These are phyloP conservation scores for Deroptyus accipitrinus DNA, from an alignment of 2,113 vertebrate species.

Conservation along the genomic window DNA sequence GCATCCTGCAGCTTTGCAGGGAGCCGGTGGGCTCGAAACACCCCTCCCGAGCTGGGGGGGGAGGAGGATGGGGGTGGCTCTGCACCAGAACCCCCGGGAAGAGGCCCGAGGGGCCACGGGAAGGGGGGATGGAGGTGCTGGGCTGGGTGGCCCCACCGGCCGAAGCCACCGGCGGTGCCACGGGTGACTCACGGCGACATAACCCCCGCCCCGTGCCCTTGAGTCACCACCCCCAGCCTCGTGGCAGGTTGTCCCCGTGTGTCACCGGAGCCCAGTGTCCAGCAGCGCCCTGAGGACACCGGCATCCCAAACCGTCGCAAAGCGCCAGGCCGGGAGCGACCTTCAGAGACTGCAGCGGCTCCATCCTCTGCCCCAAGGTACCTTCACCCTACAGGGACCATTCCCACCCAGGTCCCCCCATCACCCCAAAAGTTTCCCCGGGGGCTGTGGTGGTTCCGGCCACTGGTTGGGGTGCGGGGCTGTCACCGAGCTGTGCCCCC, in stretches of 20 bases:
- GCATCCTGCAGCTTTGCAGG: background rate
- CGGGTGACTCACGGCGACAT: background rate
- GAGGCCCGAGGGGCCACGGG: fast-evolving
- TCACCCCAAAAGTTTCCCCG: background rate
- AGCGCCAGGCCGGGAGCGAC: background rate
- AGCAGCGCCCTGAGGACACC: background rate
- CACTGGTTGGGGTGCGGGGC: background rate
- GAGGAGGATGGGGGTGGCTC: fast-evolving
- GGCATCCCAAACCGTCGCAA: background rate
- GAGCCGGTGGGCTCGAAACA: background rate
- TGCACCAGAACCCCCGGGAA: background rate
- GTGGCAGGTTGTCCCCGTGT: background rate
- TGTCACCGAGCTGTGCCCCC: background rate
- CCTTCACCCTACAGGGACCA: background rate
- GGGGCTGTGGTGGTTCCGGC: background rate
- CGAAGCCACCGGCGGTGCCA: background rate
- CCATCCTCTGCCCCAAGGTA: background rate
- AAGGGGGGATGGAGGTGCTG: background rate
- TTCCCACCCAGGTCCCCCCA: background rate
- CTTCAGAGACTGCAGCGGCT: background rate
- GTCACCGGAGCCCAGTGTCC: background rate
- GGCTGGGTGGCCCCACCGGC: fast-evolving
- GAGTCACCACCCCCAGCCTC: background rate
- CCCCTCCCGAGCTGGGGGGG: fast-evolving
- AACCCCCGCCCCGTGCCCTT: background rate